Percentiles rank a stretch among this genome's conserved stretches.
Evolutionary conservation across 1,140 invertebrate genomes (phyloP).

Genomic region (Coelopa frigida): DNA sequence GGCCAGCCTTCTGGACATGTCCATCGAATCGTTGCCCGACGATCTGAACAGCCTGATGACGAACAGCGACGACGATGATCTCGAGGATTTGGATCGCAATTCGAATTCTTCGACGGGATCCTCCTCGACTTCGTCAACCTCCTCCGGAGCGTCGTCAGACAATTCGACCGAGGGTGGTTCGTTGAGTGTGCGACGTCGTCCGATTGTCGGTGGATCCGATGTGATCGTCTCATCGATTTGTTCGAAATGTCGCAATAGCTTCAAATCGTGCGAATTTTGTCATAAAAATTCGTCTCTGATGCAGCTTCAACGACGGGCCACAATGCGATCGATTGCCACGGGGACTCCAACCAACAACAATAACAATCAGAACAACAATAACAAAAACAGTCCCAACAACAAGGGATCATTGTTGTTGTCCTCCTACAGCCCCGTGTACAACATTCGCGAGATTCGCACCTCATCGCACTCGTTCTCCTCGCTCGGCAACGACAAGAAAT

Average conservation of each 20-base stretch:
- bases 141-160: constrained; percentile 34
- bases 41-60: constrained; percentile 27
- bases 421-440: constrained; percentile 40
- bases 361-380: neutral
- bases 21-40: constrained; percentile 34
- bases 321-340: constrained; percentile 5
- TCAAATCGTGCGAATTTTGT: constrained; percentile 24
- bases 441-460: constrained; percentile 42
- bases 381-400: constrained; percentile 1
- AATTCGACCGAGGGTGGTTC: constrained; percentile 36
- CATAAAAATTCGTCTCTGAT: constrained; percentile 19
- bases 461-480: constrained; percentile 39
- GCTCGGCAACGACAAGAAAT: constrained; percentile 41
- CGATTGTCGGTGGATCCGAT: constrained; percentile 6
- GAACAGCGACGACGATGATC: constrained; percentile 31
- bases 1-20: constrained; percentile 30
- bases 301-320: neutral
- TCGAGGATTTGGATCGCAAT: too few species aligned
- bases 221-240: constrained; percentile 3
- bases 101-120: too few species aligned
- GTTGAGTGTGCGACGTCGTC: constrained; percentile 17
- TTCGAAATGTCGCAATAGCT: constrained; percentile 19
- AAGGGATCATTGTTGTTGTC: too few species aligned
- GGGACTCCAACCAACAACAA: constrained; percentile 1
- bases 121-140: constrained; percentile 25